Conservation (phyloP, 2,113 vertebrate species). For the Edolisoma coerulescens region DNA sequence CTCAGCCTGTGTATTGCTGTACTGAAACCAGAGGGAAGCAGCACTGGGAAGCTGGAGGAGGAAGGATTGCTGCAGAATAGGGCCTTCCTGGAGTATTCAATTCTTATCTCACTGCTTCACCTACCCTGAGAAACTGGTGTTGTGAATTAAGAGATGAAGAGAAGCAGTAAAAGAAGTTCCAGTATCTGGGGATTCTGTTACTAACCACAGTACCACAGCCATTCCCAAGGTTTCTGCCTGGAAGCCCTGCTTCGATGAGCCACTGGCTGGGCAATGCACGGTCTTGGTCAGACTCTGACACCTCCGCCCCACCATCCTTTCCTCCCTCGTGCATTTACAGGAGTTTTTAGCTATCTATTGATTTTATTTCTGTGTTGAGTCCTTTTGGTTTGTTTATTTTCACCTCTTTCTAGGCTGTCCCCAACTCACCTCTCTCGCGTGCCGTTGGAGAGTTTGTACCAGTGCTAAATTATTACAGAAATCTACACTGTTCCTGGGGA, state of each 20-base stretch:
- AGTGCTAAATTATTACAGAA: background rate
- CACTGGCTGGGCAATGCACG: accelerated
- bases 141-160: background rate
- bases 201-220: background rate
- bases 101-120: background rate
- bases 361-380: background rate
- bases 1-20: background rate
- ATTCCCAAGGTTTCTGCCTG: background rate
- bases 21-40: background rate
- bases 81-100: background rate
- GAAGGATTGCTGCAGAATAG: background rate
- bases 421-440: background rate
- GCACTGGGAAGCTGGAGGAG: background rate
- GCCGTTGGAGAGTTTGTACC: background rate
- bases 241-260: background rate
- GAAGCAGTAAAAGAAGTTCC: background rate
- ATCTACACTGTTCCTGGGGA: background rate
- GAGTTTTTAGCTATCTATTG: background rate
- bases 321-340: background rate
- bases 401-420: background rate
- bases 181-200: background rate
- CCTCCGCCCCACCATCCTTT: background rate
- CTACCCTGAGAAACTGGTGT: background rate
- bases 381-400: slow-evolving; percentile 16
- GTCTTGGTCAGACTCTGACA: background rate